Evolutionary conservation across 2,797 vertebrate species (phyloP).

Genomic region (Jordanella pulchra): DNA sequence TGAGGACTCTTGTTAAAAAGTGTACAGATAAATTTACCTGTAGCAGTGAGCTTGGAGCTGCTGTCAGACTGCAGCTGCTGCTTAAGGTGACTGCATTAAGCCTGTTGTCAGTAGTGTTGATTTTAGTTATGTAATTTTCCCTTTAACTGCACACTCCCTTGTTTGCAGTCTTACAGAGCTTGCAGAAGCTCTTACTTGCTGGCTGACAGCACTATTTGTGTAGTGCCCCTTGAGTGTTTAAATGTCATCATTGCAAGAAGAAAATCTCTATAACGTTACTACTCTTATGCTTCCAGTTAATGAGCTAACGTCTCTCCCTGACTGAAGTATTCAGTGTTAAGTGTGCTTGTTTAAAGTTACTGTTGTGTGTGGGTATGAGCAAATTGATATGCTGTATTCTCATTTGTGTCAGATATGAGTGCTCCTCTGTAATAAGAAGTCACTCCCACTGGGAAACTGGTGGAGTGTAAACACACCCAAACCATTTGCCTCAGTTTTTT

Average conservation of each 20-base stretch:
- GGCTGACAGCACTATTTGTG: too few relatives aligned
- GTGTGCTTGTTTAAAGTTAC: conserved; percentile 20
- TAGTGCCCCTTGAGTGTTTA: background rate
- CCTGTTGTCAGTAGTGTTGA: background rate
- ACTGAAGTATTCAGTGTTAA: background rate
- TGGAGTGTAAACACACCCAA: conserved; percentile 46
- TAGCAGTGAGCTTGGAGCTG: background rate
- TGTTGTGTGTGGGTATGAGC: conserved; percentile 37
- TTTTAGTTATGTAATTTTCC: background rate
- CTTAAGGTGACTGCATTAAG: background rate
- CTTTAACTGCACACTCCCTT: background rate
- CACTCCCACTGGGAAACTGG: conserved; percentile 44
- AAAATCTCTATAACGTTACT: background rate
- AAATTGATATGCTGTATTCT: conserved; percentile 30
- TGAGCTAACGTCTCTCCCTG: background rate
- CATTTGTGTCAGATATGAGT: conserved; percentile 41
- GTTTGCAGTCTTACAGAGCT: background rate
- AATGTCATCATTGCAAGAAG: background rate
- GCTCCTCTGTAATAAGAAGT: conserved; percentile 46
- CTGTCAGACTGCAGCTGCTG: background rate
- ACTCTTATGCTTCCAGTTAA: background rate
- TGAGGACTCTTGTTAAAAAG: background rate
- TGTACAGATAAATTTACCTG: background rate
- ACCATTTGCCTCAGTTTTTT: conserved; percentile 9
- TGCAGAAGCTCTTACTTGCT: background rate